phyloP scores from a whole-genome alignment of 1,140 invertebrate genomes.

The Agrilus planipennis region DNA sequence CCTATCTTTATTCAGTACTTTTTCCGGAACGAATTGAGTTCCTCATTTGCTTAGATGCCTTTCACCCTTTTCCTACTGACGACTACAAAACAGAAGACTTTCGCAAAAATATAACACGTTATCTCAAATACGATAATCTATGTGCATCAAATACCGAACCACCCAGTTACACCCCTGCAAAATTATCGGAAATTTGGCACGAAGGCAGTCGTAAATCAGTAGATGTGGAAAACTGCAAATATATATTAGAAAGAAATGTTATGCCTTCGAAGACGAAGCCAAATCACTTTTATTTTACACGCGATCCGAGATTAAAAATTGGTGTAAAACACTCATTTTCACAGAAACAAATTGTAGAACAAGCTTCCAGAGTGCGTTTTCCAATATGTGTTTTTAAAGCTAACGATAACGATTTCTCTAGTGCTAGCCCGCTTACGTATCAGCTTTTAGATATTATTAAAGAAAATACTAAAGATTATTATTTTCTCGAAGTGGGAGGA shows the following conservation, averaged over 20 bases:
- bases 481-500: constrained; percentile 43
- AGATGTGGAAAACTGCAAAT: constrained; percentile 38
- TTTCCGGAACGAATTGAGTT: constrained; percentile 46
- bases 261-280: constrained; percentile 38
- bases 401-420: no score
- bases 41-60: constrained; percentile 45
- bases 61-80: not conserved
- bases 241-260: constrained; percentile 42
- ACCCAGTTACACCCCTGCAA: constrained; percentile 44
- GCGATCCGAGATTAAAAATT: constrained; percentile 11
- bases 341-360: no score
- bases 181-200: constrained; percentile 41
- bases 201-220: constrained; percentile 40
- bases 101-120: constrained; percentile 23
- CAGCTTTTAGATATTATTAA: constrained; percentile 37
- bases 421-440: no score
- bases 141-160: constrained; percentile 34
- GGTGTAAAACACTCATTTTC: no score
- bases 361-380: no score
- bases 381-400: no score
- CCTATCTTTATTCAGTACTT: constrained; percentile 40
- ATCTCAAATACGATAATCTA: constrained; percentile 34
- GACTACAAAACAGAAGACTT: constrained; percentile 15
- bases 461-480: constrained; percentile 32
- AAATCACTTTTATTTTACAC: constrained; percentile 6